Conservation (phyloP, 2,888 invertebrate genomes). For the Philopedon plagiatum region DNA sequence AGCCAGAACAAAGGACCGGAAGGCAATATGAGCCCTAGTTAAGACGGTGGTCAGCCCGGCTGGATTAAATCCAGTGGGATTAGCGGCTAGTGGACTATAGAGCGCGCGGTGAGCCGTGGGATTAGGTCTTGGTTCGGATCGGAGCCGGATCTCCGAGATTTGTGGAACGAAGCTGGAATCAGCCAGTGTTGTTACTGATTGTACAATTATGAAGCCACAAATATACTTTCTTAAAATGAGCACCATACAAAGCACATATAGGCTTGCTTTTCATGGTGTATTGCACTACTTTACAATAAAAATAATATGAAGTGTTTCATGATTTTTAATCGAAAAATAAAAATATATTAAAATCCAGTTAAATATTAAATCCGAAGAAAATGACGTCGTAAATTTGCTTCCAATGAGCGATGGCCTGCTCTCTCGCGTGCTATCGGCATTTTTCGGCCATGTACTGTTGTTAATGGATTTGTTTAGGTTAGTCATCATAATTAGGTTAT, state of each 20-base stretch:
- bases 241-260: neutral
- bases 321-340: no score
- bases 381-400: no score
- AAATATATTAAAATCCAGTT: no score
- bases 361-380: no score
- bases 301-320: no score
- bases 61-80: slow-evolving; percentile 70
- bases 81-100: slow-evolving; percentile 70
- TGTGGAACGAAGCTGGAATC: slow-evolving; percentile 35
- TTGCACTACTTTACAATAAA: no score
- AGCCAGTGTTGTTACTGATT: slow-evolving; percentile 6
- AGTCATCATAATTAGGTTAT: no score
- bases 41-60: slow-evolving; percentile 70
- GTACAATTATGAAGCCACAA: neutral
- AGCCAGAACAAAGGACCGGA: slow-evolving; percentile 68
- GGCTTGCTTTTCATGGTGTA: no score
- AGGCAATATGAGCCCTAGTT: slow-evolving; percentile 70
- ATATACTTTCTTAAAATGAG: neutral
- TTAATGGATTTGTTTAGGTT: no score
- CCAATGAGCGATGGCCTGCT: no score
- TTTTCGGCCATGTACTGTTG: no score
- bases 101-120: slow-evolving; percentile 69
- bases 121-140: slow-evolving; percentile 68
- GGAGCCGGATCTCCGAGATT: slow-evolving; percentile 68
- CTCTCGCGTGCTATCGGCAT: no score